phyloP scores from a whole-genome alignment of 2,888 invertebrate genomes.

The Mesorhabditis belari region DNA sequence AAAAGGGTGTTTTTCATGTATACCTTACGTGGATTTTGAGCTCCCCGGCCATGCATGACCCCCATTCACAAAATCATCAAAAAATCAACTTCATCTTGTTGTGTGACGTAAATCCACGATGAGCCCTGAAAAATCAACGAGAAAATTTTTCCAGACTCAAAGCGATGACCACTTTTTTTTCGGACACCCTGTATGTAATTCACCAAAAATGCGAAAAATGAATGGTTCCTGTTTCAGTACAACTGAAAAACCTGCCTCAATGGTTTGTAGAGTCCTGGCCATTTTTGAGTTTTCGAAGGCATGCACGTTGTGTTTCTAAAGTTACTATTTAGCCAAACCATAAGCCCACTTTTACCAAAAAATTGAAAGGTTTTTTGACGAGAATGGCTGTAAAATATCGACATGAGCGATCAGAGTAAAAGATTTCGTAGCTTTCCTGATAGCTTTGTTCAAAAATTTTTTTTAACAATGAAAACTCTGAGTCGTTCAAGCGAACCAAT shows the following conservation, averaged over 20 bases:
- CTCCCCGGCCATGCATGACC: too few relatives aligned
- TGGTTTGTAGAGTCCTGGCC: constrained; percentile 59
- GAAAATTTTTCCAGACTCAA: too few relatives aligned
- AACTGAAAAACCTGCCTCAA: constrained; percentile 56
- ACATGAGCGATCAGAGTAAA: constrained; percentile 48
- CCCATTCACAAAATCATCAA: too few relatives aligned
- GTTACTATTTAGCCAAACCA: not conserved
- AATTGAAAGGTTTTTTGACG: constrained; percentile 39
- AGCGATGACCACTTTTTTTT: too few relatives aligned
- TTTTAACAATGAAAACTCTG: not conserved
- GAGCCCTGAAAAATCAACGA: too few relatives aligned
- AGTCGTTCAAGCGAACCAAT: constrained; percentile 55
- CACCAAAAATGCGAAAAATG: too few relatives aligned
- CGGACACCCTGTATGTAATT: too few relatives aligned
- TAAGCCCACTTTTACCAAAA: not conserved
- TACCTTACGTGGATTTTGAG: too few relatives aligned
- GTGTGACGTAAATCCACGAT: too few relatives aligned
- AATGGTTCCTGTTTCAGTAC: too few relatives aligned
- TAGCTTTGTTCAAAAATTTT: not conserved
- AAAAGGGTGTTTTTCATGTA: too few relatives aligned
- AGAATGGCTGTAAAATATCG: constrained; percentile 53
- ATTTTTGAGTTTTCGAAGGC: constrained; percentile 58
- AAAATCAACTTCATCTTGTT: too few relatives aligned
- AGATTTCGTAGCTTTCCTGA: constrained; percentile 54
- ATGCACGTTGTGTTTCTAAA: constrained; percentile 54